Evolutionary conservation across 2,113 vertebrate genomes (phyloP).

Genomic region (Siphamia tubifer): DNA sequence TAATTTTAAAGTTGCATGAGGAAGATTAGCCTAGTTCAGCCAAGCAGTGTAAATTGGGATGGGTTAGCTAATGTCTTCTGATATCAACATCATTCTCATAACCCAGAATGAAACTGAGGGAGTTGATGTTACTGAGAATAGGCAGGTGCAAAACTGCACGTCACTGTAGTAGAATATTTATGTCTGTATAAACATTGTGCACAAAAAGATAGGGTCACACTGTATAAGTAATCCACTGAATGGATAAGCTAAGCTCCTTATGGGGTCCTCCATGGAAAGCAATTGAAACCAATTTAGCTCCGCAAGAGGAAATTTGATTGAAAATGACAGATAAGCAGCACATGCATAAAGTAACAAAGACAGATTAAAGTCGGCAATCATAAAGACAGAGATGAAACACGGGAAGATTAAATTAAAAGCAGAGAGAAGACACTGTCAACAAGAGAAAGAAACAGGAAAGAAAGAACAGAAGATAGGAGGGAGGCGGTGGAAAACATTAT

Average conservation of each 20-base stretch:
- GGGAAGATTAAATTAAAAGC: background rate
- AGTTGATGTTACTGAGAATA: background rate
- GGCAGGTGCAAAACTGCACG: background rate
- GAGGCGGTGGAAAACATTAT: background rate
- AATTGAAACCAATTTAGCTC: constrained; percentile 38
- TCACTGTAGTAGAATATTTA: background rate
- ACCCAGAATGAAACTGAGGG: constrained; percentile 3
- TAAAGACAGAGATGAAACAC: background rate
- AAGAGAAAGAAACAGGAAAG: background rate
- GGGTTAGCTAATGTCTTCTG: constrained; percentile 27
- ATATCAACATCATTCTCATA: constrained; percentile 27
- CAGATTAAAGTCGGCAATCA: constrained; percentile 5
- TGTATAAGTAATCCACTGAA: constrained; percentile 27
- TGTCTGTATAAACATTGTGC: background rate
- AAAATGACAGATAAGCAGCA: constrained; percentile 22
- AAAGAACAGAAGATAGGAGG: background rate
- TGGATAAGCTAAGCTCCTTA: constrained; percentile 31
- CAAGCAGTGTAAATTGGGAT: constrained; percentile 48
- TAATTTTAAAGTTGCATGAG: constrained; percentile 75
- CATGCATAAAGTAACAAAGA: background rate
- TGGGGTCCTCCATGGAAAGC: constrained; percentile 12
- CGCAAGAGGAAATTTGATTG: constrained; percentile 19
- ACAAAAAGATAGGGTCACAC: background rate
- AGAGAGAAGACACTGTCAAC: background rate
- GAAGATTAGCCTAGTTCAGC: constrained; percentile 65